Conservation (phyloP, 2,797 vertebrate species). For the Hemitrygon akajei region DNA sequence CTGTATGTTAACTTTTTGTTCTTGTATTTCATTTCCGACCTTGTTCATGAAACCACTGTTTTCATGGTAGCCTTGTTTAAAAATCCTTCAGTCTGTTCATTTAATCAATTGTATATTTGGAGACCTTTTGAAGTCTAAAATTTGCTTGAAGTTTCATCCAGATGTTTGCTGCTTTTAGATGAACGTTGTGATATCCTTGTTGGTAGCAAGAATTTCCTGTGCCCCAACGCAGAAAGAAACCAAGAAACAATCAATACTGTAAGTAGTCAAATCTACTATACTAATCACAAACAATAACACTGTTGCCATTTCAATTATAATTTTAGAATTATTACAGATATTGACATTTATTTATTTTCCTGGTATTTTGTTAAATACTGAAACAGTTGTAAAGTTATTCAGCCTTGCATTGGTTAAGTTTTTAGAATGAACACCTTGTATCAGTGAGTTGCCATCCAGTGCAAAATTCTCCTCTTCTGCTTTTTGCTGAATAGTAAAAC, state of each 20-base stretch:
- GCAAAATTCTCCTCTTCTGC: background rate
- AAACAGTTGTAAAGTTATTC: background rate
- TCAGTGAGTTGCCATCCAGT: background rate
- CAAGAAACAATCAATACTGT: slow-evolving; percentile 90
- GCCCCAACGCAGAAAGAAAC: slow-evolving; percentile 86
- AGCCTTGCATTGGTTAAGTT: background rate
- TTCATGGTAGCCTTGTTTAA: background rate
- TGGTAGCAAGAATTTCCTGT: slow-evolving; percentile 84
- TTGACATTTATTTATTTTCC: background rate
- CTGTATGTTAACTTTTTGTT: background rate
- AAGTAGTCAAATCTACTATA: slow-evolving; percentile 54
- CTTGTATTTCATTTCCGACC: no score
- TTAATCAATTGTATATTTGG: background rate
- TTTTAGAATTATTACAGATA: background rate
- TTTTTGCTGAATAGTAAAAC: background rate
- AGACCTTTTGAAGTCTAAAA: background rate
- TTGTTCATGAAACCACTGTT: background rate
- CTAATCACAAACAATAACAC: background rate
- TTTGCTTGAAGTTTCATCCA: background rate
- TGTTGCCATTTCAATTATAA: background rate
- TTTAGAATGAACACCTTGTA: background rate
- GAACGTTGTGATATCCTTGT: slow-evolving; percentile 86
- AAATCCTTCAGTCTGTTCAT: background rate
- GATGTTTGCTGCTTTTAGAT: slow-evolving; percentile 62
- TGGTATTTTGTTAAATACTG: background rate